These are phyloP conservation scores for Pituophis catenifer DNA, from an alignment of 2,113 vertebrate species.

Conservation along the genomic window DNA sequence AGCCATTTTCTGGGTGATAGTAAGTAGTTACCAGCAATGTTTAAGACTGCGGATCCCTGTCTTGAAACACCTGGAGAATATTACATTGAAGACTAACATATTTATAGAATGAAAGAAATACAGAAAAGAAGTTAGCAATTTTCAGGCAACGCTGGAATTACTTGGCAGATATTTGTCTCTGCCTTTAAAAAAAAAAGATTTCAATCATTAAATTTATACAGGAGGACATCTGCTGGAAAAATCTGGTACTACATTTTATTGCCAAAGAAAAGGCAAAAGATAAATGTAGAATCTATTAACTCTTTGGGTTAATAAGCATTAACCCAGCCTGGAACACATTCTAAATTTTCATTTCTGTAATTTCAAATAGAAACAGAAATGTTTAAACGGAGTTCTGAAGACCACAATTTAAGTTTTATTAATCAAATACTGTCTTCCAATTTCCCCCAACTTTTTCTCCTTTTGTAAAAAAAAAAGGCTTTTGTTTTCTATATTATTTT, in stretches of 20 bases:
- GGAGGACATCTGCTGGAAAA: slow-evolving; percentile 5
- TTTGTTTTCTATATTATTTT: not conserved
- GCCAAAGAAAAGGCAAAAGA: not conserved
- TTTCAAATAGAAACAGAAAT: not conserved
- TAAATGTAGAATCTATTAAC: not conserved
- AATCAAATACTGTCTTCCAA: not conserved
- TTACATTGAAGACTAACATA: not conserved
- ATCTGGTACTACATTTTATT: not conserved
- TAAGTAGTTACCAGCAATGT: not conserved
- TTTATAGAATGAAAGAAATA: not conserved
- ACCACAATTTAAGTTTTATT: not conserved
- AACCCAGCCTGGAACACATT: not conserved
- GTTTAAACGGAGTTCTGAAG: not conserved
- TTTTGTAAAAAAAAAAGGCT: not conserved
- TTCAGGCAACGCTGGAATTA: not conserved
- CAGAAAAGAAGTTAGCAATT: not conserved
- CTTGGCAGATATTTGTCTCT: not conserved
- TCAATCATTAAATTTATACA: not conserved
- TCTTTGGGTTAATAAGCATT: not conserved
- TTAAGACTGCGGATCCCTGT: not conserved
- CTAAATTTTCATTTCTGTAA: not conserved
- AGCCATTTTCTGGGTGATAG: not conserved
- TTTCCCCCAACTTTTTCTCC: not conserved
- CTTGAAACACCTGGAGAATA: not conserved
- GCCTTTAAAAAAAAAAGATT: not conserved